Base-by-base conservation (phyloP, 2,797 vertebrate species). In the Fistularia commersonii region DNA sequence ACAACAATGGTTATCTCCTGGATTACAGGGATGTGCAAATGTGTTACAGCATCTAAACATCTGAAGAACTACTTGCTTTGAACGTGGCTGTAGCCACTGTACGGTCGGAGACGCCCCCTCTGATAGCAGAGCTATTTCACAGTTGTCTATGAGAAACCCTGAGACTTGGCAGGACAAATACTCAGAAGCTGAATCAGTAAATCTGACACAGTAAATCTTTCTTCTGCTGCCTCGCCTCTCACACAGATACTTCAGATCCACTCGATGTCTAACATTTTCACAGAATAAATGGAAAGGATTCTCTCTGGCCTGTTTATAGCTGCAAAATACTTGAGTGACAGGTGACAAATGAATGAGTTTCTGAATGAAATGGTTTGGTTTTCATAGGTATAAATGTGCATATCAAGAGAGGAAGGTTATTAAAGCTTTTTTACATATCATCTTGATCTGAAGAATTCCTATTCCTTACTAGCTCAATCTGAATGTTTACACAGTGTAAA, bases 101-200 rank as follows among this genome's bases (percentile, higher is more conserved):
- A 45, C 32, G 33, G 10, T n/a, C 10, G 10, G 37, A 46, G 32
- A 32, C 6, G 40, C 36, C 51, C 23, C 7, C 15, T 14, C 8
- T 34, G 33, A 40, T 37, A 51, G 44, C 41, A 39, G 49, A 60
- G 58, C 45, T 61, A 78, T 81, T 78, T 81, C 47, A 51, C 66
- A 67, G 50, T 57, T 46, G 45, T 11, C n/a, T 72, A 65, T 46
- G 48, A 74, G 37, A 36, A 31, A 55, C 51, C 44, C 6, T 23
- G 34, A 50, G 57, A 35, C 43, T 50, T 62, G 41, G 33, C 60
- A 62, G 53, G 32, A 44, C 55, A 67, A 72, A 74, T 23, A 69
- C 15, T 61, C 59, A 54, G 43, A 56, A 47, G 50, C 54, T 41
- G 44, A 47, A 56, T 48, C 50, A 45, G 49, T 41, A 41, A 47